phyloP scores from a whole-genome alignment of 1,140 invertebrate genomes.

The Meloidogyne floridensis region DNA sequence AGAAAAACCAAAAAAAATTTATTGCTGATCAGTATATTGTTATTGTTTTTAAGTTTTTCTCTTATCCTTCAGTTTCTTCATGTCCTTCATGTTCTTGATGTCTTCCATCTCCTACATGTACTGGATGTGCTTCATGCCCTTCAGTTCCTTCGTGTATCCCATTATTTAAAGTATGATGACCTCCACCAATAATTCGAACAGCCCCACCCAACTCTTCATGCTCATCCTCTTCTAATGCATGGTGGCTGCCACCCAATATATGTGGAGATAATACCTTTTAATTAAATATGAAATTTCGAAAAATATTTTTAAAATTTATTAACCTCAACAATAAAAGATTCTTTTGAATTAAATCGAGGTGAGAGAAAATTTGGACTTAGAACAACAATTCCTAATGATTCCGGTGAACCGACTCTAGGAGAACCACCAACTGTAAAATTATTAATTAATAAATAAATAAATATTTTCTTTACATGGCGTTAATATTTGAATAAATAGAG shows the following conservation, averaged over 20 bases:
- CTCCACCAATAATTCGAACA: neutral
- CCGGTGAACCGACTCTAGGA: neutral
- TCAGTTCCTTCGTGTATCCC: no score
- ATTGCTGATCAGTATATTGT: no score
- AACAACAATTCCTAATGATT: constrained; percentile 28
- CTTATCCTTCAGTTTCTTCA: no score
- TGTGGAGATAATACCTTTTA: constrained; percentile 28
- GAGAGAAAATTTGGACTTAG: constrained; percentile 37
- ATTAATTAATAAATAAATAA: neutral
- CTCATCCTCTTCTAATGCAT: neutral
- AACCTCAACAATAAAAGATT: constrained; percentile 28
- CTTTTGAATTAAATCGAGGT: constrained; percentile 29
- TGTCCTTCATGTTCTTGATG: no score
- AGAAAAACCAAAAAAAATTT: no score
- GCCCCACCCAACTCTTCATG: neutral
- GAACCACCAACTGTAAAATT: neutral
- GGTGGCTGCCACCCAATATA: constrained; percentile 22
- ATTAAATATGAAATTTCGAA: neutral
- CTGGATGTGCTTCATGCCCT: no score
- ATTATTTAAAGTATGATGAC: no score
- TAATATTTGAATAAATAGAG: constrained; percentile 17
- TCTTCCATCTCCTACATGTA: no score
- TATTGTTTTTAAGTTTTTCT: no score
- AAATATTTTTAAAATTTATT: neutral
- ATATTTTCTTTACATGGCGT: neutral